Evolutionary conservation across 1,140 invertebrate genomes (phyloP), one percentile per base, ranked within the genome.

Genomic region (Pinna nobilis): DNA sequence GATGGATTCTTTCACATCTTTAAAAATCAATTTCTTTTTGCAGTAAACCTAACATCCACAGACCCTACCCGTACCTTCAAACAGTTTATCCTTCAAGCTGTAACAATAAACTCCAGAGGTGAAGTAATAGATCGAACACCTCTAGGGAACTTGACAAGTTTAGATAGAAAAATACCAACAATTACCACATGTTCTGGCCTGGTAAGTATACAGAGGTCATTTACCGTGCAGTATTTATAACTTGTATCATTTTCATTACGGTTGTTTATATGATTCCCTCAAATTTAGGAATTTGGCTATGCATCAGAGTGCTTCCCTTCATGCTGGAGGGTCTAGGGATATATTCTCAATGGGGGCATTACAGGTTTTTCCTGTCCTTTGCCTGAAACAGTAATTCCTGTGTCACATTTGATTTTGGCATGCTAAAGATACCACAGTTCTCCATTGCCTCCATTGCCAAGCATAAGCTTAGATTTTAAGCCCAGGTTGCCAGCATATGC

Each of bases 41-140:
- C 47, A 65, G 65, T 68, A 39, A 65, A 55, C 51, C 51, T 73
- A 37, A 60, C 47, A 15, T 41, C 70, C 2, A 65, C 20, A 39
- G 44, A 55, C n/a, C 23, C 18, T 20, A 55, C 44, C 32, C 55
- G 50, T 35, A 39, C 39, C 28, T 63, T 66, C 39, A 70, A 30
- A 1, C 44, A 61, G 20, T 74, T 74, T 41, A 74, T 74, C 55
- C 32, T 74, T 51, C 71, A 74, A 67, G 71, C 71, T 7, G 55
- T 74, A 28, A 49, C 30, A 23, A 51, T 74, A 1, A 41, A 74
- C 25, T 7, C 30, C 18, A 32, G 53, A 20, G 71, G 65, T n/a
- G 28, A 60, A 30, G 55, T 53, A 6, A 55, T n/a, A 1, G 65
- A 44, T 61, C 41, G 63, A 35, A 41, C 47, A 6, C 44, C 57